Conservation (phyloP, 2,113 vertebrate genomes). For the Pungitius pungitius region DNA sequence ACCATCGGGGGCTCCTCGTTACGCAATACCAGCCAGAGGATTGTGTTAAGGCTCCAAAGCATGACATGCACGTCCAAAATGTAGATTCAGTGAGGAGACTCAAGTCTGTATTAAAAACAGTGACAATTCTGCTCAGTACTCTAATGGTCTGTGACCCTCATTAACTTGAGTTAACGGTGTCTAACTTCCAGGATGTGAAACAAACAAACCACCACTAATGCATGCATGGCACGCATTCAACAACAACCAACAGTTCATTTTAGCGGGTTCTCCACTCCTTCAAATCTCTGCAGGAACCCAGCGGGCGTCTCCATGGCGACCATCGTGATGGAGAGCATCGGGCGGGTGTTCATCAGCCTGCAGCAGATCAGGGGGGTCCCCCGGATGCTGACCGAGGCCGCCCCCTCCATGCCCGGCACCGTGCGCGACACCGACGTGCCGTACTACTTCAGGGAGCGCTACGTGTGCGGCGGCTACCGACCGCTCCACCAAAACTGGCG, state of each 20-base stretch:
- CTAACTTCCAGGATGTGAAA: no score
- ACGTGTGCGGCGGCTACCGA: slow-evolving; percentile 86
- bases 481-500: slow-evolving; percentile 85
- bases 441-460: slow-evolving; percentile 85
- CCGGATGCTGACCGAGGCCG: slow-evolving; percentile 65
- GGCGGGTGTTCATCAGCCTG: slow-evolving; percentile 79
- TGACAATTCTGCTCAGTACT: background rate
- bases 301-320: slow-evolving; percentile 78
- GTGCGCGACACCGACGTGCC: slow-evolving; percentile 85
- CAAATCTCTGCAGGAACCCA: slow-evolving; percentile 23
- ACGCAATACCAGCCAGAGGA: background rate
- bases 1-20: background rate
- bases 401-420: slow-evolving; percentile 77
- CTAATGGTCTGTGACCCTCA: background rate
- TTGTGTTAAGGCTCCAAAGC: background rate
- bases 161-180: background rate
- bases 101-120: background rate
- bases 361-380: slow-evolving; percentile 78
- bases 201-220: no score
- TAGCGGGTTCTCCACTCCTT: background rate
- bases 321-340: slow-evolving; percentile 78
- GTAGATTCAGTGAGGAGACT: background rate
- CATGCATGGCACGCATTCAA: no score
- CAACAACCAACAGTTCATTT: background rate
- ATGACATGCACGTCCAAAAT: background rate